Conservation (phyloP, 2,888 invertebrate genomes). For the Chironomus tentans region DNA sequence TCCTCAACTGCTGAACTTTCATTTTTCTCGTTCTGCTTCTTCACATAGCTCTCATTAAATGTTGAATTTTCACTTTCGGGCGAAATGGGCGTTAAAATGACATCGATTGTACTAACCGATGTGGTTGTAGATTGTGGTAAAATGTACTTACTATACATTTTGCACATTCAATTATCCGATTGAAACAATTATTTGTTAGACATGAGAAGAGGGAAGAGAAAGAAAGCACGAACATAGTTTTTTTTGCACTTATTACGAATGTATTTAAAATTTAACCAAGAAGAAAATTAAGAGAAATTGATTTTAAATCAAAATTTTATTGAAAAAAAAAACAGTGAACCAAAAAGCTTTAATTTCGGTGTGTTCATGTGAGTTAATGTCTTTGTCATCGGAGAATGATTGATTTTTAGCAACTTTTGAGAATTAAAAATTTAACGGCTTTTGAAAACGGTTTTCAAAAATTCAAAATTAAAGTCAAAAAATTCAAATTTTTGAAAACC, state of each 20-base stretch:
- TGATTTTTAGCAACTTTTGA: no score
- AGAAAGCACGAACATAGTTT: not conserved
- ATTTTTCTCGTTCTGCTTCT: constrained; percentile 37
- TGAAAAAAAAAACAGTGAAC: not conserved
- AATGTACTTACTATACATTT: constrained; percentile 42
- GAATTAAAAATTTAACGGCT: no score
- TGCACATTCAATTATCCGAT: not conserved
- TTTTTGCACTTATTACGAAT: no score
- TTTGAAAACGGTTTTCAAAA: no score
- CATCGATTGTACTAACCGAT: constrained; percentile 28
- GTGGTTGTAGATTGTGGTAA: constrained; percentile 30
- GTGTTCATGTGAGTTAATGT: no score
- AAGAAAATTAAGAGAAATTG: constrained; percentile 43
- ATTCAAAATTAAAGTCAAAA: no score
- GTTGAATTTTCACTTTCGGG: constrained; percentile 41
- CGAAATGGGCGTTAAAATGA: constrained; percentile 47
- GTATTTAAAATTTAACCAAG: constrained; percentile 41
- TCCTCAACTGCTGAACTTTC: constrained; percentile 28
- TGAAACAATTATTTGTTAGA: not conserved
- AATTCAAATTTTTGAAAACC: no score
- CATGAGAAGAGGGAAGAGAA: not conserved
- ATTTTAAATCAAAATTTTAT: not conserved
- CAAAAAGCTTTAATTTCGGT: no score
- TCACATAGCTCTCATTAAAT: constrained; percentile 37
- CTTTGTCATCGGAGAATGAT: no score